Conservation (phyloP, 2,888 invertebrate genomes). For the Epistrophella euchroma region DNA sequence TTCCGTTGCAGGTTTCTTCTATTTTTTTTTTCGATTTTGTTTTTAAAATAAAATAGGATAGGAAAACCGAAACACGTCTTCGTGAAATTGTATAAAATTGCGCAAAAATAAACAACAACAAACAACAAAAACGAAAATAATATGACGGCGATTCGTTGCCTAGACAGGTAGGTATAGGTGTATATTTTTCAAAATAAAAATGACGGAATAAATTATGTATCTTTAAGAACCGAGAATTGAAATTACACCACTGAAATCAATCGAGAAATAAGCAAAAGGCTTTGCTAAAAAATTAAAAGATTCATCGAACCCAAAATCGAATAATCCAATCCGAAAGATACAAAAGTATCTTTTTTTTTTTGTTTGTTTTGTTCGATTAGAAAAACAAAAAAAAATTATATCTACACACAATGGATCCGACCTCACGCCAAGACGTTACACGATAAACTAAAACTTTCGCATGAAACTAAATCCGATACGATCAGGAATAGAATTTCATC, state of each 20-base stretch:
- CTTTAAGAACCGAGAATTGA: constrained; percentile 20
- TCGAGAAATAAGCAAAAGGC: background rate
- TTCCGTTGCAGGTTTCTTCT: constrained; percentile 27
- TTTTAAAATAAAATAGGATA: constrained; percentile 25
- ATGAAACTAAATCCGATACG: constrained; percentile 79
- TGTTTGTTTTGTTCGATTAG: constrained; percentile 52
- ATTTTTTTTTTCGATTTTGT: background rate
- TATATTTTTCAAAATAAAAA: constrained; percentile 5
- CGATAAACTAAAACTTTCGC: constrained; percentile 79
- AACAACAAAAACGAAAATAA: constrained; percentile 17
- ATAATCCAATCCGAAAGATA: constrained; percentile 40
- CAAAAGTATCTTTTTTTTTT: constrained; percentile 68
- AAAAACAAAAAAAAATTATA: constrained; percentile 6
- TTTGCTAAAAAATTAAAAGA: background rate
- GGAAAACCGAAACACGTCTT: constrained; percentile 1
- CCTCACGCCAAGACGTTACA: constrained; percentile 80
- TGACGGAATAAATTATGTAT: background rate
- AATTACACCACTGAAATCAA: constrained; percentile 11
- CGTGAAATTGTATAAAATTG: constrained; percentile 2
- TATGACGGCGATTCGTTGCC: constrained; percentile 7
- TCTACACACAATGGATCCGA: constrained; percentile 68
- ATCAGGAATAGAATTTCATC: constrained; percentile 78
- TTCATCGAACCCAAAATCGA: constrained; percentile 10
- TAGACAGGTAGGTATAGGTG: background rate
- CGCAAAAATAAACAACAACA: constrained; percentile 7